Conservation (phyloP, 1,140 invertebrate genomes). For the Drosophila kanapiae region DNA sequence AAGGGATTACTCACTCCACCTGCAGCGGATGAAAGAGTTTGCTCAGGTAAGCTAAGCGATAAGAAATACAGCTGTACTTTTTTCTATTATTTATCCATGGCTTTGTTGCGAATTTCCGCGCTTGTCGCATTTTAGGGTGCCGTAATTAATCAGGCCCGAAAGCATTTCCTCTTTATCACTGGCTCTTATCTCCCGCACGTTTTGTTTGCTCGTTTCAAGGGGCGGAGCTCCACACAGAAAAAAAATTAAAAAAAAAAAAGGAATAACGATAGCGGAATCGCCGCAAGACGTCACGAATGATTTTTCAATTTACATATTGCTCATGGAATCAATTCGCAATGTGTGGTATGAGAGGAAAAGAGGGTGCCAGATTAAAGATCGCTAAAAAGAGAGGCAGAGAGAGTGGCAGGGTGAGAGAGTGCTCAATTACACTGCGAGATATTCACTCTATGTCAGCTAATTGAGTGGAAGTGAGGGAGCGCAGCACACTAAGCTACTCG, state of each 20-base stretch:
- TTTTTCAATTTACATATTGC: constrained; percentile 56
- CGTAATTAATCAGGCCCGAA: constrained; percentile 19
- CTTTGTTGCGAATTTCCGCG: constrained; percentile 20
- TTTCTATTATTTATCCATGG: constrained; percentile 17
- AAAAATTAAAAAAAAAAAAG: not conserved
- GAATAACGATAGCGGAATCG: constrained; percentile 34
- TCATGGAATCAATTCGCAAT: constrained; percentile 31
- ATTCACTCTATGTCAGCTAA: constrained; percentile 9
- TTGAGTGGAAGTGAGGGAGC: constrained; percentile 26
- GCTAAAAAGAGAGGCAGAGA: constrained; percentile 1
- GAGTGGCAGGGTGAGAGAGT: constrained; percentile 15
- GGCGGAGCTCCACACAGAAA: constrained; percentile 28
- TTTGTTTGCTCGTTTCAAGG: constrained; percentile 48
- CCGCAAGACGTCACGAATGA: constrained; percentile 66
- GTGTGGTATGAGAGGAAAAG: constrained; percentile 1
- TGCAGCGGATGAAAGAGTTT: constrained; percentile 19
- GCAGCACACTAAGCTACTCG: constrained; percentile 21
- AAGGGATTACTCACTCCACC: constrained; percentile 31
- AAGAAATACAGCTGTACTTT: constrained; percentile 33
- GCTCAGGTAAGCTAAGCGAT: constrained; percentile 18
- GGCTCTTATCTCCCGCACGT: constrained; percentile 56
- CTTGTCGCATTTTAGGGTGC: constrained; percentile 4
- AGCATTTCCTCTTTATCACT: constrained; percentile 33
- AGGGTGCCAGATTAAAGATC: constrained; percentile 15
- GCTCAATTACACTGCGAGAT: constrained; percentile 1